Evolutionary conservation across 2,888 invertebrate genomes (phyloP), one percentile per base, ranked within the genome.

Genomic region (Nebria salina): DNA sequence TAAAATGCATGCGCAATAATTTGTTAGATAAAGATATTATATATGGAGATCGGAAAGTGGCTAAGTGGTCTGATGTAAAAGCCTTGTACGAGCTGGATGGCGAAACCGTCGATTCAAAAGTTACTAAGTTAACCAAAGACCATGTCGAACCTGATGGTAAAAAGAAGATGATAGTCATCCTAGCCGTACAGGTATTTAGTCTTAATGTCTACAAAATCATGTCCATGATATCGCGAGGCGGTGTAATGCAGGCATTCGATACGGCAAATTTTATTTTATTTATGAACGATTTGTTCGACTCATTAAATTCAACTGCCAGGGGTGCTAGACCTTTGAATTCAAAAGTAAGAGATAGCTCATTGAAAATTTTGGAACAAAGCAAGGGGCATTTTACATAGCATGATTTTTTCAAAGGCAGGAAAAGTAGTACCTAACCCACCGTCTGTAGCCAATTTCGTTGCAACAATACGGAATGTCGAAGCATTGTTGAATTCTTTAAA

Each of bases 251-350:
- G 64, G 64, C 43, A 9, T 75, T 75, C 26, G 64, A 11, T 25
- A 75, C 43, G 11, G 43, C 2, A 54, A 75, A 15, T 54, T 76
- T 65, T 76, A 42, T 65, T 34, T 76, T 76, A 15, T 76, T 76
- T 66, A 26, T 76, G 66, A 66, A 76, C 13, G 15, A 66, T 65
- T 76, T 76, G 41, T 76, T 76, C 34, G 76, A 76, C 20, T 25
- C 65, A 65, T 66, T 76, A 26, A 76, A 76, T 65, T 65, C 66
- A 3, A 26, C 66, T 9, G 7, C 8, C 8, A 34, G 1, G 13
- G 11, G 25, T 66, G n/a, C 76, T 13, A 64, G 41, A 25, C 66
- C 65, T 2, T 66, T 76, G 25, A 25, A 15, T 15, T 7, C 34
- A 20, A 9, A 9, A 66, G 15, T 20, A 26, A 3, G 1, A 65